Base-by-base conservation (phyloP, 1,140 invertebrate genomes). In the Polypedilum pembai region DNA sequence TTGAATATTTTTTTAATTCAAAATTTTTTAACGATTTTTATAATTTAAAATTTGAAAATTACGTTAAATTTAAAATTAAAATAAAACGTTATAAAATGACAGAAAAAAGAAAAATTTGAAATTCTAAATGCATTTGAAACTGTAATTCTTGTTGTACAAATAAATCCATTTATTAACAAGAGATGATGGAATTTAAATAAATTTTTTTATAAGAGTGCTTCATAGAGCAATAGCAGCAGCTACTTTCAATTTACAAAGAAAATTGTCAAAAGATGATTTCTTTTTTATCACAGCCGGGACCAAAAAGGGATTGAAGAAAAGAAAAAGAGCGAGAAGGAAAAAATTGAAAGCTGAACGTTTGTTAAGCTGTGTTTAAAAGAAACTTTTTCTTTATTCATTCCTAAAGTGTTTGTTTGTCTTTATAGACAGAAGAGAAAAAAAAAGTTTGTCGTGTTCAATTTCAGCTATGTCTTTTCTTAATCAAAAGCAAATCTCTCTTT, bases 371-470 rank as follows among this genome's bases (percentile, higher is more conserved):
- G 12, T 56, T 33, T 69, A n/a, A 69, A 69, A 69, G 20, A 69
- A 69, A 69, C n/a, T 10, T 69, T 15, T 56, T 56, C 45, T 56
- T 15, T 15, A 45, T 56, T 56, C 45, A 56, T 56, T 56, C 45
- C 45, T 69, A 10, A 18, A 69, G 65, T 69, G 65, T 69, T 69
- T 69, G 65, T 69, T 69, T 69, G 65, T 69, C 65, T 69, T 69
- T 69, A 33, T 33, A 10, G 65, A 69, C 20, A 56, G 12, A n/a
- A 56, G 45, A 56, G n/a, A 56, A 15, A 3, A 56, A 56, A 10
- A 69, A 69, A 69, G 15, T 69, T 69, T 69, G 65, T 69, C 65
- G 65, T 69, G 65, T 69, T 69, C 17, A 18, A 7, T 69, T 69
- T n/a, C 45, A 56, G 12, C 45, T n/a, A 15, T 56, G 12, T 56